A percentile compares a stretch with the other conserved stretches of the same genome.
phyloP scores from a whole-genome alignment of 2,888 invertebrate species.

The Petrophora chlorosata region DNA sequence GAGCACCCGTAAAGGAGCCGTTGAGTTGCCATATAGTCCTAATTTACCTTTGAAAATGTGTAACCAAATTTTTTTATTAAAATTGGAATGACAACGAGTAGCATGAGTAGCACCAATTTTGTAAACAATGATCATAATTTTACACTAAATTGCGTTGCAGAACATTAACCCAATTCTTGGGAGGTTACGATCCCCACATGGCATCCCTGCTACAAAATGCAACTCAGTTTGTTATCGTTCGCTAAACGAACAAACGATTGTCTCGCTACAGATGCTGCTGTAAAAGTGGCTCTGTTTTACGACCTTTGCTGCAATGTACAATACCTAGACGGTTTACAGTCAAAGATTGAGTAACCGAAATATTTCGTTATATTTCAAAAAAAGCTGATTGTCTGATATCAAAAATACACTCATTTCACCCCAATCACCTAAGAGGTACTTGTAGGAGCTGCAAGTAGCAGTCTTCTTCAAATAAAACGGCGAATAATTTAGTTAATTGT shows the following conservation, averaged over 20 bases:
- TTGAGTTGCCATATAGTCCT: too few relatives aligned
- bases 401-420: too few relatives aligned
- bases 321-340: constrained; percentile 6
- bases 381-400: background rate
- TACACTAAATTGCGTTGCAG: background rate
- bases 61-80: too few relatives aligned
- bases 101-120: background rate
- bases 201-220: constrained; percentile 5
- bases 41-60: too few relatives aligned
- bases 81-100: too few relatives aligned
- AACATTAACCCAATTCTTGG: background rate
- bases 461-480: too few relatives aligned
- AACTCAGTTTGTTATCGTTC: constrained; percentile 31
- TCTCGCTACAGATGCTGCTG: constrained; percentile 21
- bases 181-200: constrained; percentile 9
- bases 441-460: too few relatives aligned
- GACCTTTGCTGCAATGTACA: constrained; percentile 16
- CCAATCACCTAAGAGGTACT: too few relatives aligned
- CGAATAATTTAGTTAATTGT: too few relatives aligned
- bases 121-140: background rate
- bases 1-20: too few relatives aligned
- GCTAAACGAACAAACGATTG: constrained; percentile 32
- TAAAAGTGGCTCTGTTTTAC: constrained; percentile 28
- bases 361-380: background rate
- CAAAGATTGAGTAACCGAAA: constrained; percentile 3